Base-by-base conservation (phyloP, 1,140 invertebrate species). In the Akabosia matsudoensis region DNA sequence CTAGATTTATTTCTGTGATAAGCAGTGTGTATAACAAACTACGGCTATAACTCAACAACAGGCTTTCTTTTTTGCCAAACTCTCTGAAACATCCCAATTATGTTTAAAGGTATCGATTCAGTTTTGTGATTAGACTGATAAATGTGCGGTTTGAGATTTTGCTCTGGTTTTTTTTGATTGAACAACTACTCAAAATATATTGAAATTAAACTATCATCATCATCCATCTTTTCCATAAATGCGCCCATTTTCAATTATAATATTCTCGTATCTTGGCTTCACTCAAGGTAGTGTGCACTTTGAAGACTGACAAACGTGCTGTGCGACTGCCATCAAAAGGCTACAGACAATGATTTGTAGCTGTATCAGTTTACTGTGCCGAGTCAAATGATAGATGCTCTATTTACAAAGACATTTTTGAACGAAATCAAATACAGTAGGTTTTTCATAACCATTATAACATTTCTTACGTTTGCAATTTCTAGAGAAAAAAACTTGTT, bases 1-100 rank as follows among this genome's bases (percentile, higher is more conserved):
- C 54, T 24, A 56, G 54, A 56, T 56, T 56, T 56, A 56, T 56
- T 56, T 56, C 22, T 16, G n/a, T 22, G 54, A 56, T 56, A 56
- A 56, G 54, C 14, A 56, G 24, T 24, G 24, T 56, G 54, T 10
- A 4, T 24, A 56, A 56, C 54, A 56, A n/a, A 22, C n/a, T 16
- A 7, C 24, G 10, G 54, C n/a, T 22, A 56, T 56, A 56, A 56
- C 24, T 56, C 54, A 56, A 56, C n/a, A n/a, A n/a, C n/a, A n/a
- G n/a, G 54, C 54, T 56, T 56, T 56, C 54, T 7, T 56, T 56
- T 56, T 56, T 13, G 24, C 13, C 22, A 16, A 56, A 56, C 54
- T 56, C n/a, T n/a, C 24, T 22, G 24, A 56, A 56, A 4, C 10
- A 56, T 7, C 37, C 37, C 37, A 45, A 45, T 45, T 45, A 45